Evolutionary conservation across 2,888 invertebrate species (phyloP), one percentile per base, ranked within the genome.

Genomic region (Folsomia manolachei): DNA sequence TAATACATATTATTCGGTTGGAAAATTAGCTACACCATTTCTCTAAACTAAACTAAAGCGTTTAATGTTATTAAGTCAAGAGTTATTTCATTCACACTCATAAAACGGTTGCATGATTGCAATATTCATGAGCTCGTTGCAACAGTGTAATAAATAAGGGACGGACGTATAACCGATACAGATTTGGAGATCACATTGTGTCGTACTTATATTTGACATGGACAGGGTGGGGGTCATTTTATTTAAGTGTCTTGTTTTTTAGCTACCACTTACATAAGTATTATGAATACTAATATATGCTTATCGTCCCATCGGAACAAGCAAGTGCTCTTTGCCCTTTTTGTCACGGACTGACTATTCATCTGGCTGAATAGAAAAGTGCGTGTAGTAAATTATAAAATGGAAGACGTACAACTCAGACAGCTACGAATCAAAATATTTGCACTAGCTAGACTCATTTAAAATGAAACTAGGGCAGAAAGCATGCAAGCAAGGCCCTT

Each of bases 361-460:
- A n/a, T n/a, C n/a, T n/a, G n/a, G n/a, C n/a, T n/a, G n/a, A n/a
- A n/a, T n/a, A n/a, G n/a, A n/a, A n/a, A n/a, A n/a, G n/a, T n/a
- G n/a, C n/a, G n/a, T n/a, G n/a, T n/a, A n/a, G n/a, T n/a, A n/a
- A n/a, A n/a, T n/a, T n/a, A n/a, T n/a, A n/a, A n/a, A n/a, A n/a
- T n/a, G n/a, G 69, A 74, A 68, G 71, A 74, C 74, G 69, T n/a
- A n/a, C n/a, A n/a, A 71, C 62, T 63, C 69, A 73, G 77, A 77
- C 77, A 75, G 69, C 73, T 71, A 71, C 71, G 75, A 75, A 77
- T 75, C 75, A 77, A 77, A 77, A 77, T 77, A 77, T 77, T 77
- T 77, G 71, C 77, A 73, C 73, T 56, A 51, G 51, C 18, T 76
- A 68, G 63, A 69, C 71, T 73, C 69, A 72, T 73, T 71, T 71